Percentiles rank a stretch among this genome's conserved stretches.
Evolutionary conservation across 2,888 invertebrate genomes (phyloP).

Genomic region (Esperia sulphurella): DNA sequence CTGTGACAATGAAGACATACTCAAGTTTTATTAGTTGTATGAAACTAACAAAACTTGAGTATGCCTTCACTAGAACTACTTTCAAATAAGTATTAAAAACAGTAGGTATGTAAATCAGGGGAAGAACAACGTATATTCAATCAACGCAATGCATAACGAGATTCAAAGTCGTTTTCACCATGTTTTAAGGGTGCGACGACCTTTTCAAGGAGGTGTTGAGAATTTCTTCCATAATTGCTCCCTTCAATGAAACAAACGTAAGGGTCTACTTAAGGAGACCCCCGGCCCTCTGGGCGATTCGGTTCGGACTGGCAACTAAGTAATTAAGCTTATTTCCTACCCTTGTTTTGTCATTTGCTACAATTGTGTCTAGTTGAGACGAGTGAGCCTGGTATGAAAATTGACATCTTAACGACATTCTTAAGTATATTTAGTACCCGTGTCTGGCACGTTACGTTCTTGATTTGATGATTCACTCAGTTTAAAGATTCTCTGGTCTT

Average conservation of each 20-base stretch:
- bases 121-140: no score
- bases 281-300: conserved; percentile 52
- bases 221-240: conserved; percentile 65
- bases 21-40: no score
- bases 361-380: conserved; percentile 46
- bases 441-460: conserved; percentile 6
- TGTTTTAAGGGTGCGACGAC: conserved; percentile 30
- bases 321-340: conserved; percentile 73
- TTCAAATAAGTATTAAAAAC: background rate
- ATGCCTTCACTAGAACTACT: no score
- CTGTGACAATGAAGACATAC: no score
- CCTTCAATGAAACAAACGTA: conserved; percentile 61
- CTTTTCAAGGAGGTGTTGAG: conserved; percentile 51
- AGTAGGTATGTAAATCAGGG: background rate
- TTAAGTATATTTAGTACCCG: background rate
- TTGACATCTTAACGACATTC: conserved; percentile 3
- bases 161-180: background rate
- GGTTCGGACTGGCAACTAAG: conserved; percentile 61
- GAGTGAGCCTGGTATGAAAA: conserved; percentile 17
- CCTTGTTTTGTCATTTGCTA: conserved; percentile 59
- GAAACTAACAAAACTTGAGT: no score
- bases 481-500: conserved; percentile 3
- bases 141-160: no score
- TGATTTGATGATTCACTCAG: conserved; percentile 3
- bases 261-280: conserved; percentile 60